Conservation (phyloP, 2,113 vertebrate species). For the Cyanoderma ruficeps region DNA sequence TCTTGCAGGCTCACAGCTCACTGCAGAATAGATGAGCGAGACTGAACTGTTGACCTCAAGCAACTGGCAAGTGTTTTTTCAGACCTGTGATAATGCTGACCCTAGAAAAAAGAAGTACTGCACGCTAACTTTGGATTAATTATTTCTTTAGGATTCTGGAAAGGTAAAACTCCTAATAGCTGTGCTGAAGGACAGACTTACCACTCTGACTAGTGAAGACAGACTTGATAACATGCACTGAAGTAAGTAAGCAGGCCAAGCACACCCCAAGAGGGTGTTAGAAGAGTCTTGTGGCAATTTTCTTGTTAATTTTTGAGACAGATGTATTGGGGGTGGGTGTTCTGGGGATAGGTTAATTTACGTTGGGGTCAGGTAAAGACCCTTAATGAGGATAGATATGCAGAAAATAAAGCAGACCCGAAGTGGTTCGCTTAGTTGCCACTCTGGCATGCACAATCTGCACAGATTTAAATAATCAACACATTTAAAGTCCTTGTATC, state of each 20-base stretch:
- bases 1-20: neutral
- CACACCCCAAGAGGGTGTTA: neutral
- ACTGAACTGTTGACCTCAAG: neutral
- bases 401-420: neutral
- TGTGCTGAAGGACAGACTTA: neutral
- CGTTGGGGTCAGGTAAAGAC: neutral
- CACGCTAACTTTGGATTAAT: neutral
- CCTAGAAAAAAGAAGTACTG: neutral
- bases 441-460: neutral
- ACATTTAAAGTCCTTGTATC: neutral
- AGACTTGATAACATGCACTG: neutral
- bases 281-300: neutral
- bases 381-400: neutral
- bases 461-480: neutral
- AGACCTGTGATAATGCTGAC: neutral
- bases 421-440: neutral
- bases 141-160: neutral
- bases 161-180: neutral
- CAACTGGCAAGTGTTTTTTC: neutral
- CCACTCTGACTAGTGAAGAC: neutral
- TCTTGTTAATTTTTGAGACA: constrained; percentile 5
- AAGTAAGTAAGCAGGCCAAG: neutral
- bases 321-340: neutral
- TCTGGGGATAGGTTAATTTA: constrained; percentile 1
- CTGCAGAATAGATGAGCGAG: neutral